Evolutionary conservation across 2,797 vertebrate species (phyloP).

Genomic region (Pipistrellus pipistrellus): DNA sequence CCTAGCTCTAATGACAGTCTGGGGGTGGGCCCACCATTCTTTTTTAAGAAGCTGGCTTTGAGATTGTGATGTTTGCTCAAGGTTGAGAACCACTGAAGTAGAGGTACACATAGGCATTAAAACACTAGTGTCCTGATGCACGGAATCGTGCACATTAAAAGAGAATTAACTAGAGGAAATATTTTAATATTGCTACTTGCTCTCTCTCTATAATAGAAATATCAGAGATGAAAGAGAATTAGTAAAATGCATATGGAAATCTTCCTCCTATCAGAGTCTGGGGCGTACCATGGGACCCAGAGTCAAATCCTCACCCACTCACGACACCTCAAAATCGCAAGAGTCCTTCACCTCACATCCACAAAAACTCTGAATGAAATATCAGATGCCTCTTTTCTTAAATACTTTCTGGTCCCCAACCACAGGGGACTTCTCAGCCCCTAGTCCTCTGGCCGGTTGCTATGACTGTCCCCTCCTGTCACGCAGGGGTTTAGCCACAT

Average conservation of each 20-base stretch:
- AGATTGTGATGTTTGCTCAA: neutral
- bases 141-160: too few relatives aligned
- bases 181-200: too few relatives aligned
- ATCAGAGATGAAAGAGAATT: too few relatives aligned
- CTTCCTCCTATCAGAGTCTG: too few relatives aligned
- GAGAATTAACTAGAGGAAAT: too few relatives aligned
- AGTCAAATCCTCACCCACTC: too few relatives aligned
- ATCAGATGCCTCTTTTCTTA: neutral
- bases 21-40: rapidly evolving
- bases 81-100: neutral
- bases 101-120: neutral
- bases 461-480: neutral
- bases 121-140: too few relatives aligned
- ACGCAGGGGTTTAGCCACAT: neutral
- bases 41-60: neutral
- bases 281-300: too few relatives aligned
- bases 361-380: neutral
- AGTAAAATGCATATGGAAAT: too few relatives aligned
- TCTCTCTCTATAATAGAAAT: too few relatives aligned
- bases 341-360: neutral
- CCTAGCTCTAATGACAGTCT: neutral
- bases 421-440: neutral
- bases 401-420: neutral
- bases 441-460: too few relatives aligned
- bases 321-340: too few relatives aligned